Conservation (phyloP, 2,888 invertebrate species). For the Helicoverpa assulta region DNA sequence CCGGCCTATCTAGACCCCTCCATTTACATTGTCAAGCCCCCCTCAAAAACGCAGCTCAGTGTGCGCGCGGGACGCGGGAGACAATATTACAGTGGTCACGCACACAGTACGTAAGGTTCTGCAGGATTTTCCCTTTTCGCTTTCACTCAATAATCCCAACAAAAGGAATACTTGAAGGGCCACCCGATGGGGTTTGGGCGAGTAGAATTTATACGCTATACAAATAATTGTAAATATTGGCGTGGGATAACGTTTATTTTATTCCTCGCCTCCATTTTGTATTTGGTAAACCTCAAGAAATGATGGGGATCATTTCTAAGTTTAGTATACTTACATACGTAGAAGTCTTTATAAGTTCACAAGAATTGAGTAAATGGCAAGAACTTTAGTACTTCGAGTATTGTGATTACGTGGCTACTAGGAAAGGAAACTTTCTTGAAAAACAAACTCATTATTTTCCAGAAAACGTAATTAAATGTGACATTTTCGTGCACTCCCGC, state of each 20-base stretch:
- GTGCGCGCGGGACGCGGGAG: constrained; percentile 14
- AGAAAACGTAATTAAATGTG: background rate
- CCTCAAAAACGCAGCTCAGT: background rate
- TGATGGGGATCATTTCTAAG: constrained; percentile 7
- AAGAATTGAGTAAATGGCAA: constrained; percentile 10
- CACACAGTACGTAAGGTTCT: constrained; percentile 57
- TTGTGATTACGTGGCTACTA: constrained; percentile 24
- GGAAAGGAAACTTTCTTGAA: constrained; percentile 16
- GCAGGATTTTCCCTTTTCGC: constrained; percentile 72
- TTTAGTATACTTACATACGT: constrained; percentile 16
- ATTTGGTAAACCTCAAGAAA: constrained; percentile 11
- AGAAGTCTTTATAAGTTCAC: constrained; percentile 7
- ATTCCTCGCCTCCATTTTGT: constrained; percentile 32
- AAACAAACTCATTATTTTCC: background rate
- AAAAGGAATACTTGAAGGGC: constrained; percentile 74
- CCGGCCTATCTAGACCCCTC: constrained; percentile 37
- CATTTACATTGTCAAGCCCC: constrained; percentile 33
- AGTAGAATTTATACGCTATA: constrained; percentile 64
- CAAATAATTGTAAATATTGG: constrained; percentile 63
- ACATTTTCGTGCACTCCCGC: background rate
- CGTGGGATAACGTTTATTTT: constrained; percentile 46
- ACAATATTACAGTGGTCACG: constrained; percentile 41
- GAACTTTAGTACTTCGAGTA: constrained; percentile 35
- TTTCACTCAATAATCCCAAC: constrained; percentile 78
- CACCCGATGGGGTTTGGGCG: constrained; percentile 61